Percentiles rank a stretch among this genome's conserved stretches.
These are phyloP conservation scores for Zeuzera pyrina DNA, from an alignment of 2,888 invertebrate species.

Conservation along the genomic window DNA sequence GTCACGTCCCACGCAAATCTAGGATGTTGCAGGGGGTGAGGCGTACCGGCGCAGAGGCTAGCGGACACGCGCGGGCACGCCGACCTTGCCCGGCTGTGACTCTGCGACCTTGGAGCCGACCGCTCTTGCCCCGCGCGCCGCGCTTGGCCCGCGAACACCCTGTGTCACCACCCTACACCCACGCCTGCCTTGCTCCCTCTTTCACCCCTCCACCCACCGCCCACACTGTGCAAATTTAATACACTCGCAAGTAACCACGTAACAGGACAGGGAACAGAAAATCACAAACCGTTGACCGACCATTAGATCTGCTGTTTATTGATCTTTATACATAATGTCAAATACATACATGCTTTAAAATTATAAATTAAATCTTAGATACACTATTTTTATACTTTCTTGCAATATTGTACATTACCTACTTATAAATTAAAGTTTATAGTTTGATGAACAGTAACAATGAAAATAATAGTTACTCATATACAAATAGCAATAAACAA, in stretches of 20 bases:
- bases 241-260: slow-evolving; percentile 28
- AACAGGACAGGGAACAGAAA: slow-evolving; percentile 29
- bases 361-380: neutral
- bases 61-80: slow-evolving; percentile 64
- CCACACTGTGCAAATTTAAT: slow-evolving; percentile 59
- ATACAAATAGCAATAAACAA: neutral
- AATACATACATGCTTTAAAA: neutral
- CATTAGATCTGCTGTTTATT: neutral
- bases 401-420: too few species aligned
- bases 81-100: slow-evolving; percentile 73
- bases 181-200: slow-evolving; percentile 33
- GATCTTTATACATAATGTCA: neutral
- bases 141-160: slow-evolving; percentile 18
- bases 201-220: slow-evolving; percentile 30
- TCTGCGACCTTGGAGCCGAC: slow-evolving; percentile 69
- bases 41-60: slow-evolving; percentile 29
- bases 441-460: neutral
- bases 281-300: slow-evolving; percentile 23
- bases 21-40: slow-evolving; percentile 54
- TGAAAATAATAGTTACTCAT: neutral
- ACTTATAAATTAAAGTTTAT: too few species aligned
- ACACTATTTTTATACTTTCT: too few species aligned
- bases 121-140: slow-evolving; percentile 21
- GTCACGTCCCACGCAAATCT: slow-evolving; percentile 68
- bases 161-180: slow-evolving; percentile 17